Conservation (phyloP, 2,797 vertebrate genomes). For the Phrynocephalus vlangalii region DNA sequence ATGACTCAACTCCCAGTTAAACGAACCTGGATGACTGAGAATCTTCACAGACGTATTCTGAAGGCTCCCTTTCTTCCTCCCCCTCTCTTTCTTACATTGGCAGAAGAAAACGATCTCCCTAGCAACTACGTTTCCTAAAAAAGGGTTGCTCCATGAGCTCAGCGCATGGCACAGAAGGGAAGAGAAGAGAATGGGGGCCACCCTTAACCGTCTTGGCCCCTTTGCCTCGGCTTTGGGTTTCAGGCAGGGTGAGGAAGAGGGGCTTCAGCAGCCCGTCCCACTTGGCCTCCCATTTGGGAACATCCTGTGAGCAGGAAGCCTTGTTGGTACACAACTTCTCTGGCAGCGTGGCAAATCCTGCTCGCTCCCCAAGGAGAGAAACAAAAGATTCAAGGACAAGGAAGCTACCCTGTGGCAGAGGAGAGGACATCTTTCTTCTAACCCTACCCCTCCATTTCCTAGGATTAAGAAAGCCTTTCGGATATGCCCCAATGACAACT, state of each 20-base stretch:
- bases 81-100: rapidly evolving
- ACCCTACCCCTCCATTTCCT: too few species aligned
- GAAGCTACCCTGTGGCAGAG: too few species aligned
- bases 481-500: too few species aligned
- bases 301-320: too few species aligned
- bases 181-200: neutral
- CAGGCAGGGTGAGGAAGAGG: too few species aligned
- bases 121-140: neutral
- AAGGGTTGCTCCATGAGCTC: neutral
- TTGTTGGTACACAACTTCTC: neutral
- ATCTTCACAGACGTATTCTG: too few species aligned
- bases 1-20: too few species aligned
- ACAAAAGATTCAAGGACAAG: too few species aligned
- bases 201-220: neutral
- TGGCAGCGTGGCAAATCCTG: neutral
- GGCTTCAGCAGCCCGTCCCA: rapidly evolving
- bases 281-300: neutral
- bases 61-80: neutral
- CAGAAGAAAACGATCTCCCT: neutral
- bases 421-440: too few species aligned
- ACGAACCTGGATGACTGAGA: too few species aligned
- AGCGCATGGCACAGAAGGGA: neutral
- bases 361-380: neutral
- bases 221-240: neutral
- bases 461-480: too few species aligned